A percentile compares a stretch with the other conserved stretches of the same genome.
Conservation (phyloP, 2,888 invertebrate genomes). For the Acleris sparsana region DNA sequence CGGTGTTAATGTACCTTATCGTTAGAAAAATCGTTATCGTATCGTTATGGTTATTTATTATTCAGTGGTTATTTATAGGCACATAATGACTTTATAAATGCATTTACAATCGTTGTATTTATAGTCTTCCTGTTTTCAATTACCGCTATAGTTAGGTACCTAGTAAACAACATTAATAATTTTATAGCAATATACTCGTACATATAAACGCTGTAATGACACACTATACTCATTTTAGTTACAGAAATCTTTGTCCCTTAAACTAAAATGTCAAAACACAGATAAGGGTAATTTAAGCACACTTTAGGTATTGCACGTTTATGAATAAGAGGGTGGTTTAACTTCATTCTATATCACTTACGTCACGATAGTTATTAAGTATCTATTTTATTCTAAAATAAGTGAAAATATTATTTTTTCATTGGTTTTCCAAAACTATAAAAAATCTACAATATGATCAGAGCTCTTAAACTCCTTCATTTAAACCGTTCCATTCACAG, state of each 20-base stretch:
- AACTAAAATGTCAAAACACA: too few species aligned
- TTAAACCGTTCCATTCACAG: slow-evolving; percentile 13
- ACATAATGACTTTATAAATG: slow-evolving; percentile 2
- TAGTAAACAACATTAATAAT: too few species aligned
- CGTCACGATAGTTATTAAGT: too few species aligned
- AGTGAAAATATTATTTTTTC: too few species aligned
- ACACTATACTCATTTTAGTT: too few species aligned
- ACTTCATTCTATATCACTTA: too few species aligned
- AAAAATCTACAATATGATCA: not conserved
- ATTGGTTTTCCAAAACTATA: not conserved
- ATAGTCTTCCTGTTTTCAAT: slow-evolving; percentile 12
- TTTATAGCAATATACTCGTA: too few species aligned
- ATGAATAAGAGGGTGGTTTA: not conserved
- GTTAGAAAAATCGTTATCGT: not conserved
- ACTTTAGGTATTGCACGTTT: not conserved
- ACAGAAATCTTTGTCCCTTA: too few species aligned
- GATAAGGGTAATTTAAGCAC: too few species aligned
- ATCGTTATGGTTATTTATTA: not conserved
- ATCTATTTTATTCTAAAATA: too few species aligned
- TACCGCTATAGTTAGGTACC: not conserved
- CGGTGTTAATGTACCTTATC: not conserved
- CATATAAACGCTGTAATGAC: too few species aligned
- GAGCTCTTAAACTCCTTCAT: not conserved
- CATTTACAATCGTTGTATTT: slow-evolving; percentile 7
- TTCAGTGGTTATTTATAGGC: not conserved